These are phyloP conservation scores for Anastrepha ludens DNA, from an alignment of 1,140 invertebrate species.

Conservation along the genomic window DNA sequence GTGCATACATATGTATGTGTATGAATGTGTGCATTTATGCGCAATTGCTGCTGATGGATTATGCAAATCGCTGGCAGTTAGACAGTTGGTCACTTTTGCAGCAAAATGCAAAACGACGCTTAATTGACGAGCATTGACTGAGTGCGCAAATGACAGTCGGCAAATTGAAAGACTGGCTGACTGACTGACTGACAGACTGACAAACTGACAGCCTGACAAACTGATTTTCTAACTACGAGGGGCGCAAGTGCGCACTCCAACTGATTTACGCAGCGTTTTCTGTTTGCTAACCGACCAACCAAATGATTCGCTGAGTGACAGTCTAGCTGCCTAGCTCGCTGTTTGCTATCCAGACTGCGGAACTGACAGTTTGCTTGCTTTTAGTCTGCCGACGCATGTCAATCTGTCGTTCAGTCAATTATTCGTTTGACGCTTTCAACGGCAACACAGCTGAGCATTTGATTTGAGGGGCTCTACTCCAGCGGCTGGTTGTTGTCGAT, in stretches of 20 bases:
- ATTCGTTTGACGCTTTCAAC: background rate
- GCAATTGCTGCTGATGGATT: conserved; percentile 37
- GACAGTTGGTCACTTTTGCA: background rate
- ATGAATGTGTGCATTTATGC: background rate
- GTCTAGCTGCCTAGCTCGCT: background rate
- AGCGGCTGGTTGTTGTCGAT: background rate
- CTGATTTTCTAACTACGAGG: background rate
- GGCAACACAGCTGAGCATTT: background rate
- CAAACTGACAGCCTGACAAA: too few species aligned
- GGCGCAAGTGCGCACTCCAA: background rate
- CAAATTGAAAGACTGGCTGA: conserved; percentile 6
- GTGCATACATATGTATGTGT: too few species aligned
- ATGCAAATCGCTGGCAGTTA: conserved; percentile 35
- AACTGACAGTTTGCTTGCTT: background rate
- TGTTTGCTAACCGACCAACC: background rate
- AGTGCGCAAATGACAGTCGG: conserved; percentile 31
- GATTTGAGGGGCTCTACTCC: background rate
- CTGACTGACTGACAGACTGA: background rate
- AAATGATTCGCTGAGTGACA: background rate
- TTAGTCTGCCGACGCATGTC: background rate
- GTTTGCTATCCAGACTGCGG: background rate
- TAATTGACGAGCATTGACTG: conserved; percentile 46
- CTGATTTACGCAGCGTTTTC: conserved; percentile 16
- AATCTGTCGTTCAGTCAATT: conserved; percentile 12
- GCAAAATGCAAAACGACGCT: background rate